Base-by-base conservation (phyloP, 2,113 vertebrate genomes). In the Rana temporaria region DNA sequence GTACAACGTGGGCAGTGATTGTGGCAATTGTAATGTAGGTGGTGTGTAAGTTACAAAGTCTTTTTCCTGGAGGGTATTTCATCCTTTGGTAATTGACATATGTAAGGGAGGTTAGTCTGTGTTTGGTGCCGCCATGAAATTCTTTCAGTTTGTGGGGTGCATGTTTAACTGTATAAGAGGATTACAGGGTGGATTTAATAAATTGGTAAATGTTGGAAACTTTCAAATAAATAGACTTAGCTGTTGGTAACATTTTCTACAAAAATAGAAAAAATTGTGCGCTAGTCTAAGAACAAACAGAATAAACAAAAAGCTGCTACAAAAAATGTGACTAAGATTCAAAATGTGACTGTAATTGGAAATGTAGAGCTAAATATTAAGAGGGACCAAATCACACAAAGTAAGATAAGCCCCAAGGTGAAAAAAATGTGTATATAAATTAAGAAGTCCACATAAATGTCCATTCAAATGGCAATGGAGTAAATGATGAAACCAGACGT, bases 51-150 rank as follows among this genome's bases (percentile, higher is more conserved):
- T 56, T 60, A 74, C 55, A 74, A 74, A 74, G 71, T 60, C 55
- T 34, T 52, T 60, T 74, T 74, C 71, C 71, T 74, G 71, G 53
- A 73, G 70, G 70, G 53, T 59, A 73, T 57, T 19, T 73, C 55
- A 59, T 73, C 24, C 14, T 73, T 74, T 72, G 70, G 56, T 74
- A 60, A 60, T 74, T 74, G 71, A 74, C 71, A 74, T 53, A 70
- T 20, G 55, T 74, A 56, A 59, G 18, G 38, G 53, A 22, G 22
- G 53, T 73, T 55, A 74, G 57, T 38, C 55, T 74, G 71, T 59
- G 26, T 30, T 59, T 17, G 42, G 42, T 12, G 26, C 20, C 17
- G 56, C 18, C 34, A 74, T 57, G 71, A 19, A 74, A 59, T 34
- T 18, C 22, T 59, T 59, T 74, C 55, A 60, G 38, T 59, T 74